Base-by-base conservation (phyloP, 2,888 invertebrate species). In the Endomychus coccineus region DNA sequence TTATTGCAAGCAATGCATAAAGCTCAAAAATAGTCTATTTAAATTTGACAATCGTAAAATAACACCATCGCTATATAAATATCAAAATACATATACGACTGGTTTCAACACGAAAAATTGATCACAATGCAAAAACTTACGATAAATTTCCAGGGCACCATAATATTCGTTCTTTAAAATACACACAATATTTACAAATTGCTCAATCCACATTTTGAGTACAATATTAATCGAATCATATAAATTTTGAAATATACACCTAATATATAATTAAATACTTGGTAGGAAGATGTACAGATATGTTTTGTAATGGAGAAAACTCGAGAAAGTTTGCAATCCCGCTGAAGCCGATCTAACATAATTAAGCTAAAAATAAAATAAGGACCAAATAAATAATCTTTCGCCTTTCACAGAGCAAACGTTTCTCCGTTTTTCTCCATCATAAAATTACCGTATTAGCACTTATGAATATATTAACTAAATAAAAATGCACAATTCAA, bases 91-190 rank as follows among this genome's bases (percentile, higher is more conserved):
- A 50, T 48, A 52, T 45, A 53, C 48, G 52, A 54, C 52, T 56
- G 52, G 55, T 57, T 56, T 56, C 56, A 45, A 52, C 47, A 51
- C 55, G 52, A 54, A 53, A 51, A 51, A 41, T 44, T 44, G 54
- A 65, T 65, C 65, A 65, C 65, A 65, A 60, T 64, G 56, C 55
- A 60, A 59, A 54, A 62, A 60, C 55, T 60, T 60, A 59, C 48
- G 49, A 48, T 46, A 50, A 54, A 55, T 54, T 55, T 56, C 61
- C 61, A 63, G 64, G 65, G 66, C 66, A 66, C 66, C 66, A 63
- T 60, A 55, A 55, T 55, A 58, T 64, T 62, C 59, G 56, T 54
- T 58, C 52, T 48, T 53, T 52, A 51, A 51, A 48, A 49, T 44
- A 45, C 48, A 51, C 42, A 48, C 45, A 50, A 53, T 48, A 52